Base-by-base conservation (phyloP, 2,888 invertebrate species). In the Eilema griseolum region DNA sequence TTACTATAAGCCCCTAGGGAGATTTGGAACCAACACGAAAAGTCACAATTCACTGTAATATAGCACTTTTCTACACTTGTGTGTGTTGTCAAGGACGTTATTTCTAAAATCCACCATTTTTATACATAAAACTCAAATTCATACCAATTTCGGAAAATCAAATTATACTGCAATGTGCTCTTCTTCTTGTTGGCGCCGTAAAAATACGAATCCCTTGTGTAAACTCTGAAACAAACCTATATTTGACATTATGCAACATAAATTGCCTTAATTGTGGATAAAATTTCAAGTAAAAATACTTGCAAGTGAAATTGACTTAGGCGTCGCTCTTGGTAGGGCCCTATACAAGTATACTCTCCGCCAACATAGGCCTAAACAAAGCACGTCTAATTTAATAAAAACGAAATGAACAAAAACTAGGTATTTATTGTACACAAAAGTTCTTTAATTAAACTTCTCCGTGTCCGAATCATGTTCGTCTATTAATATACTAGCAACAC, bases 401-500 rank as follows among this genome's bases (percentile, higher is more conserved):
- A 52, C 52, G 52, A 52, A 52, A 52, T n/a, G 52, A 52, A 52
- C n/a, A 52, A 20, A 52, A 52, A 52, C n/a, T n/a, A 52, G 52
- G 14, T 16, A 41, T 3, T 14, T 46, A 46, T 52, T 23, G 24
- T 24, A 59, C 57, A 24, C 57, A 59, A 26, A 11, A 28, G 63
- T 24, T 46, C 66, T 73, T 73, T 83, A 83, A 79, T 81, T 83
- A 77, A 73, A 65, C 66, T 3, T 76, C 72, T 82, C 79, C 69
- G 77, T 81, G 23, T 14, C 72, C 23, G 57, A 76, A 74, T 77
- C 52, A 74, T 67, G 69, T 60, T 77, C 72, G 74, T 72, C 79
- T 77, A 78, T 79, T 72, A 78, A 80, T 75, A 70, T 31, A 71
- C 71, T 79, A 87, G 79, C 78, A 77, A 91, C 88, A 91, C 91